Base-by-base conservation (phyloP, 1,140 invertebrate species). In the Eupeodes corollae region DNA sequence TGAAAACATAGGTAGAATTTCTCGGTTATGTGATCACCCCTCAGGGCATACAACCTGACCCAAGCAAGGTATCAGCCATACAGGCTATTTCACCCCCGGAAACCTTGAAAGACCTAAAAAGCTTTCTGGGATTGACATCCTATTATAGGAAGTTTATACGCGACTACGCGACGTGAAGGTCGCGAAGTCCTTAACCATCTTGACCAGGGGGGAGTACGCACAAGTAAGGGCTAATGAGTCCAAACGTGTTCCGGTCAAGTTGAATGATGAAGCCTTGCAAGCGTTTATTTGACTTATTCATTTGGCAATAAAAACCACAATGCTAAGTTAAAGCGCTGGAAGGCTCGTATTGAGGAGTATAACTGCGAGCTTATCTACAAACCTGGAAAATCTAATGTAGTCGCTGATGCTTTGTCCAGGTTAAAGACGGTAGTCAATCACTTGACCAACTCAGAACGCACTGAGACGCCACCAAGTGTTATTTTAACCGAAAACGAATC, bases 271-370 rank as follows among this genome's bases (percentile, higher is more conserved):
- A 38, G 30, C 58, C 46, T 15, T 63, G 47, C 19, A 57, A 14
- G 54, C 61, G 11, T 70, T 73, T 46, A 52, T 1, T 53, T 73
- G 19, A 53, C 44, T 35, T 74, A 61, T 59, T 44, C 73, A 6
- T 48, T 58, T 11, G 56, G 55, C 8, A 55, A 68, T 0, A 69
- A 64, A 53, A 61, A 70, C 33, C 56, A 58, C 13, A 53, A 47
- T 1, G 54, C 55, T 32, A 42, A 67, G 46, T 42, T 72, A 5
- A 51, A 59, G 0, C 47, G 67, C 40, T 73, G 70, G 70, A 35
- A 46, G 53, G 50, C 35, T 43, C 39, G 34, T n/a, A n/a, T n/a
- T n/a, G n/a, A n/a, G n/a, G n/a, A n/a, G n/a, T n/a, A n/a, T n/a
- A n/a, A n/a, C n/a, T n/a, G n/a, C n/a, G n/a, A n/a, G n/a, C n/a